Base-by-base conservation (phyloP, 1,140 invertebrate genomes). In the Anadara kagoshimensis region DNA sequence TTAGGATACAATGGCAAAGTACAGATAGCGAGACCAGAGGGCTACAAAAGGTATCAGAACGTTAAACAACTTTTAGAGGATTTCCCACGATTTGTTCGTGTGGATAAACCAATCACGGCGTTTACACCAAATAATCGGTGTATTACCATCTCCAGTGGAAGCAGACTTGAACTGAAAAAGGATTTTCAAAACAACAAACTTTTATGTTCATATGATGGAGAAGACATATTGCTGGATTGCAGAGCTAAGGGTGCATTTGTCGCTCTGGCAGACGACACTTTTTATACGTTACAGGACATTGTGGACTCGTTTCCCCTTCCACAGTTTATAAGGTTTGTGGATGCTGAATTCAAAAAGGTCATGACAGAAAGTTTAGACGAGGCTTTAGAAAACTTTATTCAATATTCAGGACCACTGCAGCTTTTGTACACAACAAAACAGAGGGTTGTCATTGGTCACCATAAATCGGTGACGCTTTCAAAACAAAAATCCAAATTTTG, bases 1-100 rank as follows among this genome's bases (percentile, higher is more conserved):
- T 36, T 75, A 0, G 61, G 67, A 20, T 75, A 75, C 22, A 75
- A 66, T 44, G 73, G 73, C 14, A 70, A 69, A 45, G 45, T 75
- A 18, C 45, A 53, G 14, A 59, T 75, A n/a, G 44, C 49, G 10
- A 53, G 59, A 26, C 45, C 54, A 12, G 20, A 62, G 5, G 62
- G 44, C 14, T 66, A 16, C 24, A 58, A 54, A 51, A 47, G 29
- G 3, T 61, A 51, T 29, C 7, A 20, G 20, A 66, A 14, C 45
- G 56, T 70, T 29, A 14, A 29, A 20, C 67, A 75, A 53, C 44
- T 75, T 10, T 20, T 75, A 18, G 53, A 29, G 20, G 54, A 53
- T 18, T 75, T 75, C 41, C 73, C 73, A 14, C 36, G 58, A 10
- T 75, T 54, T 54, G 67, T 70, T 2, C 56, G 41, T 22, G 57